These are phyloP conservation scores for Axea sp. DNA, from an alignment of 2,888 invertebrate genomes.

Conservation along the genomic window DNA sequence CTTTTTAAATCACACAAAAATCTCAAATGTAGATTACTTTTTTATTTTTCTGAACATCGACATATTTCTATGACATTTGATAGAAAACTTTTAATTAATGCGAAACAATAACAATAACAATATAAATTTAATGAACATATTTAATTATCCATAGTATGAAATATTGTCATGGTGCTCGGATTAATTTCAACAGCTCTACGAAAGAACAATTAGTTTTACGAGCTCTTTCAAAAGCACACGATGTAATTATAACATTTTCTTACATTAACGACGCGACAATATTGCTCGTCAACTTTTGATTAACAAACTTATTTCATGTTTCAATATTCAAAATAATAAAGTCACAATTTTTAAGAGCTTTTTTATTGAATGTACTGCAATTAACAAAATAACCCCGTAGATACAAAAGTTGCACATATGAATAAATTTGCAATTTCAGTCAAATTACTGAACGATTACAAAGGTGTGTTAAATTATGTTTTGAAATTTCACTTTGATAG, in stretches of 20 bases:
- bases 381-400: slow-evolving; percentile 31
- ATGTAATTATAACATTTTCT: slow-evolving; percentile 7
- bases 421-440: slow-evolving; percentile 28
- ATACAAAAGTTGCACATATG: slow-evolving; percentile 4
- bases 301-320: slow-evolving; percentile 1
- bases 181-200: neutral
- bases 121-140: neutral
- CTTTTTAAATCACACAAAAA: too few relatives aligned
- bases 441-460: slow-evolving; percentile 10
- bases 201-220: slow-evolving; percentile 2
- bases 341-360: too few relatives aligned
- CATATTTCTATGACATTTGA: too few relatives aligned
- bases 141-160: neutral
- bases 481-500: slow-evolving; percentile 28
- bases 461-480: slow-evolving; percentile 7
- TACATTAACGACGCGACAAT: slow-evolving; percentile 11
- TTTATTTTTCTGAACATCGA: too few relatives aligned
- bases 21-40: too few relatives aligned
- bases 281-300: neutral
- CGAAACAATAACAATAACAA: too few relatives aligned
- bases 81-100: too few relatives aligned
- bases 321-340: too few relatives aligned
- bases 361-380: too few relatives aligned
- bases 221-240: neutral
- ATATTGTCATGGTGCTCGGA: neutral